phyloP scores from a whole-genome alignment of 2,888 invertebrate species.

The Lasius platythorax region DNA sequence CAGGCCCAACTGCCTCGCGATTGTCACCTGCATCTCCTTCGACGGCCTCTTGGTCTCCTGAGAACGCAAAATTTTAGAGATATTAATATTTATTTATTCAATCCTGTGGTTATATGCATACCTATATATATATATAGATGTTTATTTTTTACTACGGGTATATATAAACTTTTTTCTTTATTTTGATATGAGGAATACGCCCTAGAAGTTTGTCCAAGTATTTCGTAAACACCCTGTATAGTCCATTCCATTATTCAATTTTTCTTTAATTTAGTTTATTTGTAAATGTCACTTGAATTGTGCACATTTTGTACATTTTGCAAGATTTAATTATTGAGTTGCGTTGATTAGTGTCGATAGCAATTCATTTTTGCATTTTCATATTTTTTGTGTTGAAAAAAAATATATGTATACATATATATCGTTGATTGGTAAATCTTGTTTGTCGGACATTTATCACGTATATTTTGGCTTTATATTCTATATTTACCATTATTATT shows the following conservation, averaged over 20 bases:
- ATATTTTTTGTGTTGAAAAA: conserved; percentile 4
- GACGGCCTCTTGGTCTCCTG: conserved; percentile 99
- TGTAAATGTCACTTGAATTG: background rate
- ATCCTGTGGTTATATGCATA: background rate
- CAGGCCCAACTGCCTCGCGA: conserved; percentile 97
- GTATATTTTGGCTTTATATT: conserved; percentile 3
- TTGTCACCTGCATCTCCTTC: conserved; percentile 99
- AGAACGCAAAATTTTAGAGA: conserved; percentile 19
- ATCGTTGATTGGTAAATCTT: background rate
- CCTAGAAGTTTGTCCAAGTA: too few species aligned
- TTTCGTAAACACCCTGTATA: background rate
- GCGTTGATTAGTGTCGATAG: background rate
- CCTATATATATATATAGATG: too few species aligned
- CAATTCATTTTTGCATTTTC: conserved; percentile 8
- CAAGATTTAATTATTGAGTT: conserved; percentile 4
- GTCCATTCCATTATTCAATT: background rate
- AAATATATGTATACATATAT: background rate
- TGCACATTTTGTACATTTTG: background rate
- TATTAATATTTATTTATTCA: background rate
- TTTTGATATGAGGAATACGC: too few species aligned
- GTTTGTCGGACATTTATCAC: background rate
- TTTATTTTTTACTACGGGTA: too few species aligned
- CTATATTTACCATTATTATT: background rate
- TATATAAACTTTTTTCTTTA: too few species aligned
- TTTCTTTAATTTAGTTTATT: background rate